Evolutionary conservation across 2,888 invertebrate genomes (phyloP), one percentile per base, ranked within the genome.

Genomic region (Incurvaria masculella): DNA sequence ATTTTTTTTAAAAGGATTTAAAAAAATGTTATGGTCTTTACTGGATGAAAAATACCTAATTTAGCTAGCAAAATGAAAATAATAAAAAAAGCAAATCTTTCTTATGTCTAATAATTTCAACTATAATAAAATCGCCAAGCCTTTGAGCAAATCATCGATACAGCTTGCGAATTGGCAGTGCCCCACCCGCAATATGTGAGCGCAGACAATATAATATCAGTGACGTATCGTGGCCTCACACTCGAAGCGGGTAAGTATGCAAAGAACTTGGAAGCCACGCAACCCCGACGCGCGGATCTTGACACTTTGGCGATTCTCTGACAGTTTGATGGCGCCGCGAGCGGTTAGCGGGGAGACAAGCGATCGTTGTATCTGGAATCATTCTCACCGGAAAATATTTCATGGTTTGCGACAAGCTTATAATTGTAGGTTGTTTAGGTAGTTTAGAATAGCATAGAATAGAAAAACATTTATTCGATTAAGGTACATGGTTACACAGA

Each of bases 161-260:
- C 26, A 20, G 6, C n/a, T 33, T 26, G 55, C 52, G 26, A 3
- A 21, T 19, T 14, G 6, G 42, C 50, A 42, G 73, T 62, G 57
- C 71, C 50, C 72, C 72, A 69, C 16, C 21, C 17, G 65, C 72
- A 69, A 73, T 73, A 74, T 68, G 70, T 66, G 68, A 69, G 74
- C 66, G 72, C 69, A 70, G 64, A 70, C 72, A 68, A 72, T 73
- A 71, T 68, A 66, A 68, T 69, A 72, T 70, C 71, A 67, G 73
- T 70, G 75, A 72, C 74, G 72, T 75, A 76, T 76, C 76, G 68
- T 69, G 64, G 70, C 70, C 76, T 71, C 70, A 74, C 76, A 75
- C 74, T 71, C 69, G n/a, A n/a, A 61, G 58, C 64, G 71, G 69
- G 74, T 33, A 78, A 78, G 74, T 78, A 76, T 75, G 76, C 74